Conservation (phyloP, 2,888 invertebrate species). For the Hyppa rectilinea region DNA sequence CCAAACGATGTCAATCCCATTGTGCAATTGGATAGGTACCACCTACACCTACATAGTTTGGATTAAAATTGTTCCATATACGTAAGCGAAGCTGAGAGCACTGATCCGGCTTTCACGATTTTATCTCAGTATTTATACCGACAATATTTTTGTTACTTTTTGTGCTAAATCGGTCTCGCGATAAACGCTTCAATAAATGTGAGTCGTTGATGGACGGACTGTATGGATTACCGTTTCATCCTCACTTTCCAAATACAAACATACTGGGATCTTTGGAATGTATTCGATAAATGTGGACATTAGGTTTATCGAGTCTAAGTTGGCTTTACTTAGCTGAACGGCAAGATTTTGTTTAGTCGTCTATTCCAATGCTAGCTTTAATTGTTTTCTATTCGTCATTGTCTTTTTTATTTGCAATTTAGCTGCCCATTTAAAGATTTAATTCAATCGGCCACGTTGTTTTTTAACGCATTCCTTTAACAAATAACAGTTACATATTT, state of each 20-base stretch:
- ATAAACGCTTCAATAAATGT: conserved; percentile 61
- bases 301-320: conserved; percentile 31
- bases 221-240: conserved; percentile 54
- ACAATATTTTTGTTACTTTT: conserved; percentile 53
- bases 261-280: conserved; percentile 32
- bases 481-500: conserved; percentile 33
- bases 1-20: conserved; percentile 55
- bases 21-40: conserved; percentile 49
- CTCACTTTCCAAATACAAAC: conserved; percentile 42
- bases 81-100: conserved; percentile 34
- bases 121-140: conserved; percentile 38
- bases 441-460: background rate
- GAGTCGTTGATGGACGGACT: conserved; percentile 53
- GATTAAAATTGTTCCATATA: conserved; percentile 51
- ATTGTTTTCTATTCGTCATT: too few relatives aligned
- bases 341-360: conserved; percentile 13
- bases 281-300: conserved; percentile 37
- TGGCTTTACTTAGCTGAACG: conserved; percentile 21
- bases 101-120: conserved; percentile 53
- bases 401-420: conserved; percentile 10
- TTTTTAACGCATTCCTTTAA: conserved; percentile 5
- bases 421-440: background rate
- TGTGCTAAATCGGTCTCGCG: conserved; percentile 45
- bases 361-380: background rate
- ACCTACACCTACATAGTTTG: conserved; percentile 38